Evolutionary conservation across 1,140 invertebrate species (phyloP), one percentile per base, ranked within the genome.

Genomic region (Hypsibius dujardini): DNA sequence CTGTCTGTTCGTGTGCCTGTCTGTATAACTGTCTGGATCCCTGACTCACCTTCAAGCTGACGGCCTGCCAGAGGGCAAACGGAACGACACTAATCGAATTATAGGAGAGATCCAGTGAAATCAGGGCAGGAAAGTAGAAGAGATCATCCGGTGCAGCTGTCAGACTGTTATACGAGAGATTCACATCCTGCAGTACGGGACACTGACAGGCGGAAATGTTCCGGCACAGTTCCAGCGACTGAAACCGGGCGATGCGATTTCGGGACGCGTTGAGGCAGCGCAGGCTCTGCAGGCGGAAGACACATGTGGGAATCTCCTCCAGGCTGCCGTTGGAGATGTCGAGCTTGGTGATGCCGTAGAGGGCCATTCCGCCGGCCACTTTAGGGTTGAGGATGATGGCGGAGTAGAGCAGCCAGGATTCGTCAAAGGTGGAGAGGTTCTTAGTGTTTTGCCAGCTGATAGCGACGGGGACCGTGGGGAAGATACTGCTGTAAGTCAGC

Each of bases 281-380:
- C 28, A 89, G 76, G 75, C 89, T 92, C 56, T 85, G 84, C 71
- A 97, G 81, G 74, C 89, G 85, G 77, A 96, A 93, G 45, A 97
- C 81, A 71, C 86, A 84, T 14, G 85, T 77, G 0, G 95, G 95
- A 72, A 98, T 78, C 15, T 84, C 81, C 0, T 85, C 85, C 2
- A 98, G 83, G 62, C 86, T 85, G 80, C 98, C 98, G 75, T 88
- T 87, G 1, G 94, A 95, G 14, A 98, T 84, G 79, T 98, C 95
- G 2, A 98, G 81, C 59, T 92, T 84, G 0, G 95, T 98, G 42
- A 98, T 88, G 0, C 92, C 90, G 74, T 87, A 88, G 1, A 96
- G 79, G 0, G 88, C 86, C 46, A 89, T 80, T 73, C 86, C 84
- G 14, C 76, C 74, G 59, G 75, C 71, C n/a, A 95, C 78, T 76